A percentile compares a stretch with the other conserved stretches of the same genome.
phyloP scores from a whole-genome alignment of 2,888 invertebrate genomes.

The Apodemia hepburni region DNA sequence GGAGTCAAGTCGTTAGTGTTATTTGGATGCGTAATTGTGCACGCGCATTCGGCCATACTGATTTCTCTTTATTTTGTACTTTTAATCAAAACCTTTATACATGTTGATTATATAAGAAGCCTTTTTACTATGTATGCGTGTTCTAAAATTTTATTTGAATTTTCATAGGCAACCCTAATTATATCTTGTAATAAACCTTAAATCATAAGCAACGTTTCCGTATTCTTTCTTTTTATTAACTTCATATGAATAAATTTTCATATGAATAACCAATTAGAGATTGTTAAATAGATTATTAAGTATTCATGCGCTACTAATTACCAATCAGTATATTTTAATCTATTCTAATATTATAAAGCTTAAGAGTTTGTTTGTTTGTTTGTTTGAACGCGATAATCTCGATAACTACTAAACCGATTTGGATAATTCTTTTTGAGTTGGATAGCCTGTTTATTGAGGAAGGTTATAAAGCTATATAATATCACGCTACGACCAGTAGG shows the following conservation, averaged over 20 bases:
- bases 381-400: too few species aligned
- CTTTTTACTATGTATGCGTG: background rate
- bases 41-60: conserved; percentile 14
- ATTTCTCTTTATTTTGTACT: conserved; percentile 15
- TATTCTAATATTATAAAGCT: too few species aligned
- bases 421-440: too few species aligned
- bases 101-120: conserved; percentile 8
- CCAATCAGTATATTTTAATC: too few species aligned
- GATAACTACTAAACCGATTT: too few species aligned
- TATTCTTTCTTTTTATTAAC: background rate
- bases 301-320: too few species aligned
- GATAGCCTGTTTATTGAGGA: too few species aligned
- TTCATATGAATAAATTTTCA: background rate
- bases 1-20: conserved; percentile 46
- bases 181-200: background rate
- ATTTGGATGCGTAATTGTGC: conserved; percentile 37
- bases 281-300: too few species aligned
- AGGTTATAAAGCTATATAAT: too few species aligned
- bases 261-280: too few species aligned
- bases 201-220: background rate
- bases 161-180: background rate
- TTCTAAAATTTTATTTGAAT: background rate
- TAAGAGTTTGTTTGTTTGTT: too few species aligned
- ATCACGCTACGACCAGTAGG: too few species aligned
- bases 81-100: conserved; percentile 4